Evolutionary conservation across 2,888 invertebrate species (phyloP), one percentile per base, ranked within the genome.

Genomic region (Pollenia labialis): DNA sequence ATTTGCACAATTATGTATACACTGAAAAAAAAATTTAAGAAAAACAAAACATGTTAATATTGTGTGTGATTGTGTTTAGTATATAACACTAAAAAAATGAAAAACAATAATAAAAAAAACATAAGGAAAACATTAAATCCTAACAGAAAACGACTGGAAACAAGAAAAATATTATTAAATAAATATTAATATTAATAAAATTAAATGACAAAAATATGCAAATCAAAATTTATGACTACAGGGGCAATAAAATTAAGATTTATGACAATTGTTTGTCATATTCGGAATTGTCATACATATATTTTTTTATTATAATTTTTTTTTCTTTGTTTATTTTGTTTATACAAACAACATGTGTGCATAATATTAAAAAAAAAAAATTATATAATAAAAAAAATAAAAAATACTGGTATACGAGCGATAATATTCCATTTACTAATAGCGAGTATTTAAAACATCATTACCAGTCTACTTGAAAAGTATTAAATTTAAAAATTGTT

Each of bases 191-290:
- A 69, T 68, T 52, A 74, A 85, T 80, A 80, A 75, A 85, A 80
- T 80, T 80, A 60, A 74, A 85, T 85, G 75, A 80, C 68, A 75
- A 68, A 74, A 69, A 80, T 85, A 85, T 85, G 84, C 84, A 85
- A 85, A 85, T 85, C 60, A 80, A 80, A 80, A 85, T 85, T 85
- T 85, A 85, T 74, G 60, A 69, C 84, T 68, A 52, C 46, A 54
- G 79, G 75, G 79, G 84, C 79, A 85, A 85, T 85, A 85, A 85
- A 68, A 85, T 85, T 79, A 80, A 85, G 79, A 85, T 85, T 85
- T 85, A 85, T 75, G 84, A 80, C 68, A 80, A 80, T 80, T 85
- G 84, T 66, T 79, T 60, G 68, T 85, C 79, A 74, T 80, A 60
- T 69, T 74, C 58, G 64, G 60, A 74, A 66, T 77, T 44, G 64